Base-by-base conservation (phyloP, 1,140 invertebrate genomes). In the Neotoxoptera formosana region DNA sequence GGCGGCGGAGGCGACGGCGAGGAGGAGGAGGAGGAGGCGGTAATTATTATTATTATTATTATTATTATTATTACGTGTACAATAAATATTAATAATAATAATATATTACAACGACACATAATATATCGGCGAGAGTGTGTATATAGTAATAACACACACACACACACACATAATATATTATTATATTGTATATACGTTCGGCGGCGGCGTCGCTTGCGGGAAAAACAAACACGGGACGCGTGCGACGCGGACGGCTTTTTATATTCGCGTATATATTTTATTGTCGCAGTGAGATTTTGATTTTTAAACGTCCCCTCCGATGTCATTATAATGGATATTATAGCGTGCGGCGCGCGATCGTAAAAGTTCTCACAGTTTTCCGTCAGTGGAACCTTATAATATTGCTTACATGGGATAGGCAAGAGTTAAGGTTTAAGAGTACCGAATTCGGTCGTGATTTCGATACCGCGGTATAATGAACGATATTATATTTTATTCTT, bases 161-260 rank as follows among this genome's bases (percentile, higher is more conserved):
- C n/a, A n/a, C n/a, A n/a, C n/a, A n/a, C n/a, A n/a, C n/a, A n/a
- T n/a, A n/a, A n/a, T n/a, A n/a, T n/a, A n/a, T n/a, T n/a, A n/a
- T n/a, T 41, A 41, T 41, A 41, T 41, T n/a, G 60, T n/a, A n/a
- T n/a, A n/a, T n/a, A n/a, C 60, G 60, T 67, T n/a, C 11, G 25
- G 25, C 21, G 25, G 25, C 21, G 41, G 41, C n/a, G 47, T 51
- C 21, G 87, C 2, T 53, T 23, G 48, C 81, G 90, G 47, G 67
- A 91, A 91, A 91, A 91, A 91, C 90, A 91, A 91, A 91, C 90
- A 91, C 21, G 34, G 87, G 87, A n/a, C 87, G 87, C 87, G 87
- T 89, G 87, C 87, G n/a, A 53, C n/a, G 17, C 41, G 41, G 41
- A 47, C 30, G 84, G 25, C 30, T 87, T 47, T 83, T 83, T 83